phyloP scores from a whole-genome alignment of 2,797 vertebrate genomes.

The Pygocentrus nattereri region DNA sequence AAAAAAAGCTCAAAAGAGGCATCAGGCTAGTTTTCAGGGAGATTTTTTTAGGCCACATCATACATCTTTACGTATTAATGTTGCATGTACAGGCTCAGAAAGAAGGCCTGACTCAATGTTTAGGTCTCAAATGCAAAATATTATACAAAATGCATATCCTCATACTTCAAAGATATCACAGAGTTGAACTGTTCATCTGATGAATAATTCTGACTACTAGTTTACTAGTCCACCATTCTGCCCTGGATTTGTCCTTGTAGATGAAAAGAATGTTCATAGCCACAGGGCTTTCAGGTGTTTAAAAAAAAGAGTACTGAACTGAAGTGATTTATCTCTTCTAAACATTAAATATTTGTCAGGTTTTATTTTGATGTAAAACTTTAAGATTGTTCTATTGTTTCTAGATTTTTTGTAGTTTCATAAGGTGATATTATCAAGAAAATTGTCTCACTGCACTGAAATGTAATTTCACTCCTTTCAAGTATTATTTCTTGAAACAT shows the following conservation, averaged over 20 bases:
- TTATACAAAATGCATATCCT: neutral
- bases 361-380: too few species aligned
- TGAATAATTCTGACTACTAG: neutral
- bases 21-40: too few species aligned
- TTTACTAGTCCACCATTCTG: neutral
- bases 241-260: too few species aligned
- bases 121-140: too few species aligned
- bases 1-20: too few species aligned
- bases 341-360: neutral
- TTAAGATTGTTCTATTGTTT: too few species aligned
- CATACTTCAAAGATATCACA: neutral
- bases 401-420: neutral
- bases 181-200: neutral
- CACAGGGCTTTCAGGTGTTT: neutral
- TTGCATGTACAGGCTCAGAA: too few species aligned
- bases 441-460: neutral
- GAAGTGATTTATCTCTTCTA: neutral
- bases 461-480: neutral
- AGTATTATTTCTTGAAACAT: neutral
- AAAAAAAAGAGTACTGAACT: neutral
- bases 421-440: neutral
- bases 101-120: too few species aligned
- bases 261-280: neutral
- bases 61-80: too few species aligned
- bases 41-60: too few species aligned